Percentiles rank a stretch among this genome's conserved stretches.
phyloP scores from a whole-genome alignment of 1,140 invertebrate genomes.

The Drosophila sturtevanti region DNA sequence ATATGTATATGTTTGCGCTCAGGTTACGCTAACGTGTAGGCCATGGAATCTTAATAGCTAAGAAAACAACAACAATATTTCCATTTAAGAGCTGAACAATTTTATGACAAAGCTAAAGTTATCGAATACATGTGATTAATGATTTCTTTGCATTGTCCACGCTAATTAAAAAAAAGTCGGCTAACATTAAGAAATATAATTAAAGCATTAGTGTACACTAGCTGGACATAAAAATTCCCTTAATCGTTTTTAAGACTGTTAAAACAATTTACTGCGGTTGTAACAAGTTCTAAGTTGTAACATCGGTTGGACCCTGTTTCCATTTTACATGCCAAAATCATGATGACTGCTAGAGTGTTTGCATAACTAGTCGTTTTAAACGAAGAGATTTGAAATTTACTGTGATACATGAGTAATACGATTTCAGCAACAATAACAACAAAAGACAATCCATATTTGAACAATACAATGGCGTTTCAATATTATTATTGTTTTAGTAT shows the following conservation, averaged over 20 bases:
- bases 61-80: constrained; percentile 19
- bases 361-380: too few relatives aligned
- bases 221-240: not conserved
- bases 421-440: not conserved
- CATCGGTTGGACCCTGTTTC: too few relatives aligned
- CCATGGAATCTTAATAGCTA: constrained; percentile 25
- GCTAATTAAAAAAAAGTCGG: constrained; percentile 68
- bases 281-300: too few relatives aligned
- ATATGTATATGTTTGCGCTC: constrained; percentile 16
- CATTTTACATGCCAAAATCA: too few relatives aligned
- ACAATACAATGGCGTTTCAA: constrained; percentile 66
- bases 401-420: too few relatives aligned
- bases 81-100: constrained; percentile 49
- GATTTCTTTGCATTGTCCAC: constrained; percentile 67
- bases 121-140: constrained; percentile 60
- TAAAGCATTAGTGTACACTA: constrained; percentile 4
- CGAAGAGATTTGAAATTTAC: too few relatives aligned
- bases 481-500: constrained; percentile 50
- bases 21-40: constrained; percentile 40
- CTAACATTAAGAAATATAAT: constrained; percentile 34
- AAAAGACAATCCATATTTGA: constrained; percentile 42
- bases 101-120: constrained; percentile 61
- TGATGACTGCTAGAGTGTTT: too few relatives aligned
- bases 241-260: too few relatives aligned
- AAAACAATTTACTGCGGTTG: too few relatives aligned